Percentiles rank a stretch among this genome's conserved stretches.
Conservation (phyloP, 2,113 vertebrate species). For the Oreotrochilus melanogaster region DNA sequence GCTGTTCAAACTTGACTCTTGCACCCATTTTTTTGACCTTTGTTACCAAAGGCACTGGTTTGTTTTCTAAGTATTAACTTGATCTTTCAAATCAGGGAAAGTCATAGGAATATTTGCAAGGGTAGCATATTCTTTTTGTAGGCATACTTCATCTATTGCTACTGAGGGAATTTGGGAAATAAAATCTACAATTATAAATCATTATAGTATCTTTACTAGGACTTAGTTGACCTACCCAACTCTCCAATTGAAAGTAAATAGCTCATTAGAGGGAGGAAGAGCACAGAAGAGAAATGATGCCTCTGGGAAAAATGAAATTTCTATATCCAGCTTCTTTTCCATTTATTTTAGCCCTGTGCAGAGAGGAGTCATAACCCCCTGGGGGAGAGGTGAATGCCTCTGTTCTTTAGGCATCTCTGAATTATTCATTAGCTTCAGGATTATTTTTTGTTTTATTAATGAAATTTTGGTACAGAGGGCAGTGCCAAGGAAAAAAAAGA, state of each 20-base stretch:
- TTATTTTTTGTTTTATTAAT: not conserved
- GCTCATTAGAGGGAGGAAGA: conserved; percentile 46
- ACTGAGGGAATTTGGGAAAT: not conserved
- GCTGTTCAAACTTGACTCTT: not conserved
- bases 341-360: conserved; percentile 8
- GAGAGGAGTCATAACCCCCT: not conserved
- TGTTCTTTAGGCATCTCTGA: not conserved
- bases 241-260: not conserved
- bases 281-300: not conserved
- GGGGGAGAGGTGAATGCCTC: conserved; percentile 33
- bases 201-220: not conserved
- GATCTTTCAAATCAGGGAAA: not conserved
- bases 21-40: not conserved
- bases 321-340: conserved; percentile 53
- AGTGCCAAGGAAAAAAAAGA: not conserved
- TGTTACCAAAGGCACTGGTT: not conserved
- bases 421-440: not conserved
- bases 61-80: not conserved
- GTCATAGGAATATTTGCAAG: not conserved
- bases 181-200: not conserved
- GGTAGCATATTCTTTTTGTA: not conserved
- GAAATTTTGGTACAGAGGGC: not conserved
- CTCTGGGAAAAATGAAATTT: conserved; percentile 58
- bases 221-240: not conserved
- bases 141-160: not conserved